A percentile compares a stretch with the other conserved stretches of the same genome.
These are phyloP conservation scores for Dreissena polymorpha DNA, from an alignment of 1,140 invertebrate species.

Conservation along the genomic window DNA sequence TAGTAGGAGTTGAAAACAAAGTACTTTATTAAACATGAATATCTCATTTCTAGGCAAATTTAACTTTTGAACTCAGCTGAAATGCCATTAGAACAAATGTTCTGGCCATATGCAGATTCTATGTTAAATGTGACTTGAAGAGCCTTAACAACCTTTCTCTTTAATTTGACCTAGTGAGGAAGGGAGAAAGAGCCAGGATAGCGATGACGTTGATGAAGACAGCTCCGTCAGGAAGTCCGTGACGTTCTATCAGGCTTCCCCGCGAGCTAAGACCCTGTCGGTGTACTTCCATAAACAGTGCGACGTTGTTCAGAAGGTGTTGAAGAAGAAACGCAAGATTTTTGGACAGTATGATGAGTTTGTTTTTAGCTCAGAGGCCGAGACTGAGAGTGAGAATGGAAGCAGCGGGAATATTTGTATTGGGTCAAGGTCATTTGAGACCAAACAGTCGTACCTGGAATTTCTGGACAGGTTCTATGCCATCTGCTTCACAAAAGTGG, in stretches of 20 bases:
- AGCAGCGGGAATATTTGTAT: constrained; percentile 57
- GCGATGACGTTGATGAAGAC: constrained; percentile 62
- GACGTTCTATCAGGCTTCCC: constrained; percentile 71
- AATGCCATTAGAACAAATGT: no score
- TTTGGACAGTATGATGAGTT: constrained; percentile 75
- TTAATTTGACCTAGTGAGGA: constrained; percentile 23
- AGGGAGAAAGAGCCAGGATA: constrained; percentile 33
- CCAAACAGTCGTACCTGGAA: constrained; percentile 72
- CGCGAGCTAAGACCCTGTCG: constrained; percentile 74
- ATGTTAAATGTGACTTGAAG: no score
- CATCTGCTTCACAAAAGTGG: constrained; percentile 71
- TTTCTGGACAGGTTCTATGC: constrained; percentile 77
- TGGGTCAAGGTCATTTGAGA: constrained; percentile 77
- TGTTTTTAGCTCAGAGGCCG: constrained; percentile 63
- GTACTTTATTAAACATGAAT: no score
- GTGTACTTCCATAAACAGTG: constrained; percentile 75
- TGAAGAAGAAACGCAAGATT: constrained; percentile 72
- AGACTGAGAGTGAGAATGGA: constrained; percentile 43
- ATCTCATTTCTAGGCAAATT: no score
- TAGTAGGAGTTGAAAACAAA: no score
- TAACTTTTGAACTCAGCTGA: no score
- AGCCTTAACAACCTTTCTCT: no score
- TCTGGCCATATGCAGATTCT: no score
- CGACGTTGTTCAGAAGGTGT: constrained; percentile 66
- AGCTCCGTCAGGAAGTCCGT: constrained; percentile 69